These are phyloP conservation scores for Galaxias olidus DNA, from an alignment of 2,797 vertebrate species.

Conservation along the genomic window DNA sequence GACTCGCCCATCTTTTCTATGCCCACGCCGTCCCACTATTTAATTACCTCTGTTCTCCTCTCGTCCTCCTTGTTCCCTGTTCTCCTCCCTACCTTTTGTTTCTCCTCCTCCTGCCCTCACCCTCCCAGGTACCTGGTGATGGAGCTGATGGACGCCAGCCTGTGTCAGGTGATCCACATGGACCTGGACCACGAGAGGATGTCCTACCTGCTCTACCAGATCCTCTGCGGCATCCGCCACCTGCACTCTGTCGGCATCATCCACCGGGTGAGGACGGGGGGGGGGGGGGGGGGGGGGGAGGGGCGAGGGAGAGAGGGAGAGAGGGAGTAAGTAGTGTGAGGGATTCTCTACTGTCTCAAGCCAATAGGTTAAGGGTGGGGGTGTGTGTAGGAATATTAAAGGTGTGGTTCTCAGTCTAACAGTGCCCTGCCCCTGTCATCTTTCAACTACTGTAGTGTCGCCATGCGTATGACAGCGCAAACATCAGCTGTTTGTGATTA, in stretches of 20 bases:
- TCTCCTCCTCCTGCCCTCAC: not conserved
- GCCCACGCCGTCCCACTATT: not conserved
- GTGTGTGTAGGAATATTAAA: too few relatives aligned
- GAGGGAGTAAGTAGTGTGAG: too few relatives aligned
- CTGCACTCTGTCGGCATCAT: constrained; percentile 97
- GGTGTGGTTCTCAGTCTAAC: too few relatives aligned
- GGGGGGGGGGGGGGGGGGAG: not conserved
- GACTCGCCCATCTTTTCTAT: not conserved
- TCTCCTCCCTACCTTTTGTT: not conserved
- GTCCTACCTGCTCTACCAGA: constrained; percentile 98
- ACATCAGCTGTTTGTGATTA: too few relatives aligned
- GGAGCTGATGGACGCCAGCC: constrained; percentile 97
- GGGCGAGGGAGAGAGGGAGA: not conserved
- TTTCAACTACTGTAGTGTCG: too few relatives aligned
- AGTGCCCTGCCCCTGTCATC: too few relatives aligned
- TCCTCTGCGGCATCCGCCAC: constrained; percentile 96
- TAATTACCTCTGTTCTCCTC: not conserved
- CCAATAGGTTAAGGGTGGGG: too few relatives aligned
- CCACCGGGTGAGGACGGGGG: constrained; percentile 83
- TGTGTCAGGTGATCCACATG: constrained; percentile 99
- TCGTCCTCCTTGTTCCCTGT: not conserved
- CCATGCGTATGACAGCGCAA: too few relatives aligned
- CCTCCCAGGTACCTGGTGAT: constrained; percentile 90
- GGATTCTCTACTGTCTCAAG: too few relatives aligned
- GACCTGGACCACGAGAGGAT: constrained; percentile 97